Percentiles rank a stretch among this genome's conserved stretches.
These are phyloP conservation scores for Coregonus suidteri DNA, from an alignment of 2,797 vertebrate species.

Conservation along the genomic window DNA sequence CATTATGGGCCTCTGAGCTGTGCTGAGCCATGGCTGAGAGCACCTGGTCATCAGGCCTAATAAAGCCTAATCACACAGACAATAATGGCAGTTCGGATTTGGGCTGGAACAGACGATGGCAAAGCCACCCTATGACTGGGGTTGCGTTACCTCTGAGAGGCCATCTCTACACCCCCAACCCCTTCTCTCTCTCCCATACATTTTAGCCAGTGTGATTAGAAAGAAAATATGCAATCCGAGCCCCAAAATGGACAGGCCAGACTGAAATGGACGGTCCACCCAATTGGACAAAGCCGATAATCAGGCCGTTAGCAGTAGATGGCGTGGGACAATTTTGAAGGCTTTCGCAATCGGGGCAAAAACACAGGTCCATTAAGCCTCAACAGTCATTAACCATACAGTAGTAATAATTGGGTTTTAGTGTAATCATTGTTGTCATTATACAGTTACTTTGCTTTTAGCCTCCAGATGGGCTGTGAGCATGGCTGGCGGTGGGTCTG, in stretches of 20 bases:
- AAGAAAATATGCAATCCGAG: not conserved
- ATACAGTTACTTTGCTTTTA: slow-evolving; percentile 44
- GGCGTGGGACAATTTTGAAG: slow-evolving; percentile 52
- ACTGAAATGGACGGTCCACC: not conserved
- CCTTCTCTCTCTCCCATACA: not conserved
- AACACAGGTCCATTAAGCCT: slow-evolving; percentile 57
- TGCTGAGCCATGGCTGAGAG: slow-evolving; percentile 17
- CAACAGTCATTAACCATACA: slow-evolving; percentile 55
- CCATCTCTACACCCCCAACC: not conserved
- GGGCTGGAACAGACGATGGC: slow-evolving; percentile 17
- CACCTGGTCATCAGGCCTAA: slow-evolving; percentile 27
- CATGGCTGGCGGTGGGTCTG: slow-evolving; percentile 34
- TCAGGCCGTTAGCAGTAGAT: slow-evolving; percentile 42
- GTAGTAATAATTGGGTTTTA: slow-evolving; percentile 63
- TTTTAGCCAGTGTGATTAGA: not conserved
- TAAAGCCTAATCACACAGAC: slow-evolving; percentile 28
- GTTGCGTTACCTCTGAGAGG: not conserved
- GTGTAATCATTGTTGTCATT: slow-evolving; percentile 50
- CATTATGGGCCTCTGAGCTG: slow-evolving; percentile 30
- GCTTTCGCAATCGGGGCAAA: slow-evolving; percentile 40
- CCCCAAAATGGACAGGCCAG: not conserved
- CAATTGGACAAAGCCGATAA: slow-evolving; percentile 39
- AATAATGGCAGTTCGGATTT: slow-evolving; percentile 32
- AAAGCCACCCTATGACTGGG: slow-evolving; percentile 6
- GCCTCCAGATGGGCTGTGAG: slow-evolving; percentile 56